Conservation (phyloP, 2,113 vertebrate genomes). For the Gadus chalcogrammus region DNA sequence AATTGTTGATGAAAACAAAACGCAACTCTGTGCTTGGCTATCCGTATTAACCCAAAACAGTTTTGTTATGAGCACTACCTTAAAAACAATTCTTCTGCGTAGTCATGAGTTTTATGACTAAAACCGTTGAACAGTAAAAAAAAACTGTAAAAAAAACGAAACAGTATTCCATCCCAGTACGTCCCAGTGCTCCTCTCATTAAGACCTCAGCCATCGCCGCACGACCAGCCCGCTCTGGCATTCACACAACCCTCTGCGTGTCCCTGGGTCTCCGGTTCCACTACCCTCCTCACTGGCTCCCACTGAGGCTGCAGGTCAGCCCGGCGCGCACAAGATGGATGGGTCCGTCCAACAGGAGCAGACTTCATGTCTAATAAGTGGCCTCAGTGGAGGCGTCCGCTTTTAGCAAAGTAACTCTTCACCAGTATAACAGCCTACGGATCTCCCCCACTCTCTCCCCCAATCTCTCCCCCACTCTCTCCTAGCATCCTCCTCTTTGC, state of each 20-base stretch:
- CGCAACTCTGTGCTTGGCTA: too few species aligned
- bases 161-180: slow-evolving; percentile 30
- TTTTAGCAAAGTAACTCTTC: slow-evolving; percentile 56
- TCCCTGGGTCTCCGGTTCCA: slow-evolving; percentile 1
- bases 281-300: slow-evolving; percentile 21
- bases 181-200: too few species aligned
- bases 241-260: slow-evolving; percentile 9
- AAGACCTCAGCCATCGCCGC: too few species aligned
- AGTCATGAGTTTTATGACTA: too few species aligned
- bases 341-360: slow-evolving; percentile 44
- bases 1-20: too few species aligned
- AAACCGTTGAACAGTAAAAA: slow-evolving; percentile 4
- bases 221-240: slow-evolving; percentile 20
- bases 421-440: slow-evolving; percentile 33
- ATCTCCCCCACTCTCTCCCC: neutral
- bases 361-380: slow-evolving; percentile 63
- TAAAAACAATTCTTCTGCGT: too few species aligned
- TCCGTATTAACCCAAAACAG: too few species aligned
- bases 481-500: slow-evolving; percentile 13
- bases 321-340: slow-evolving; percentile 47
- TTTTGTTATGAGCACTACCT: too few species aligned
- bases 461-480: too few species aligned
- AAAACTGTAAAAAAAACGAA: neutral
- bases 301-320: slow-evolving; percentile 27
- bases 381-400: slow-evolving; percentile 49